Conservation (phyloP, 2,797 vertebrate genomes). For the Synaphobranchus kaupii region DNA sequence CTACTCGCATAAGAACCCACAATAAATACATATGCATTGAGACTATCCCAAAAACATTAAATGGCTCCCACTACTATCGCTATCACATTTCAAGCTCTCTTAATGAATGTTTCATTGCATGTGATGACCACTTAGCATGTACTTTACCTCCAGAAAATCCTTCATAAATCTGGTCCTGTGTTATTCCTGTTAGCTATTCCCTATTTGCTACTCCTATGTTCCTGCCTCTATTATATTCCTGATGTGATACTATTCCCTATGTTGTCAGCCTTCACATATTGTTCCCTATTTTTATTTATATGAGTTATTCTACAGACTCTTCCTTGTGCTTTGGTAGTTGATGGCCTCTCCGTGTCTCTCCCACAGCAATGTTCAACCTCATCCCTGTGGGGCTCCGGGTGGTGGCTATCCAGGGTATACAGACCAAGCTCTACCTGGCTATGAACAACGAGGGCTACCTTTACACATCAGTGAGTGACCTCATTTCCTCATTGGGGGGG, state of each 20-base stretch:
- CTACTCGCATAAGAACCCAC: not conserved
- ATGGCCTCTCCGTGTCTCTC: conserved; percentile 48
- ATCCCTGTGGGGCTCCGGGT: conserved; percentile 98
- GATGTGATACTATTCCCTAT: not conserved
- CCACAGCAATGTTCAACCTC: conserved; percentile 94
- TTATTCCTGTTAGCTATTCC: not conserved
- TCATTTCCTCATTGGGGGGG: not conserved
- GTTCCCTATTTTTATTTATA: not conserved
- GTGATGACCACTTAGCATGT: not conserved
- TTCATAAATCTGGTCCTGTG: not conserved
- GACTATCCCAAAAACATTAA: not conserved
- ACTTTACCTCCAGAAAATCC: not conserved
- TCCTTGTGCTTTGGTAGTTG: not conserved
- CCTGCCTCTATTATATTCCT: not conserved
- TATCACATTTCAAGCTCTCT: not conserved
- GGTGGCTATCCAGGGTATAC: conserved; percentile 98
- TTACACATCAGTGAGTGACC: conserved; percentile 92
- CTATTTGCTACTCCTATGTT: not conserved
- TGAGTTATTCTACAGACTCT: not conserved
- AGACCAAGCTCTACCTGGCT: conserved; percentile 97
- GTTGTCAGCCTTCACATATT: not conserved
- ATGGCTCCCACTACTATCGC: not conserved
- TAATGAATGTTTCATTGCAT: not conserved
- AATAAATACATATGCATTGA: not conserved
- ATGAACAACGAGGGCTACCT: conserved; percentile 99